Evolutionary conservation across 1,140 invertebrate species (phyloP).

Genomic region (Drosophila arizonae): DNA sequence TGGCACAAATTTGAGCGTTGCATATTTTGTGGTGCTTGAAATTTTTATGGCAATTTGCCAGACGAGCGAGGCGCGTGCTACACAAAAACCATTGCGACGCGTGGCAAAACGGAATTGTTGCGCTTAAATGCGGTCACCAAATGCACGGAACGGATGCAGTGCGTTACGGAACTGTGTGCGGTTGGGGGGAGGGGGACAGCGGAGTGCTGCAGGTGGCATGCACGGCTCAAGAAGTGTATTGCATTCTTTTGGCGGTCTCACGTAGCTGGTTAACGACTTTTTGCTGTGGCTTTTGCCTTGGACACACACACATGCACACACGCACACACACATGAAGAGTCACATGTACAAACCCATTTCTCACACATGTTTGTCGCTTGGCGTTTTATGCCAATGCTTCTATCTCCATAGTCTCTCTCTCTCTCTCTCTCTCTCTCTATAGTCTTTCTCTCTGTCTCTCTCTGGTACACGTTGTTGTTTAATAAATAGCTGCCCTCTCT

Average conservation of each 20-base stretch:
- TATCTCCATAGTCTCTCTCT: not conserved
- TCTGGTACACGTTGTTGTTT: constrained; percentile 45
- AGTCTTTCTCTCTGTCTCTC: not conserved
- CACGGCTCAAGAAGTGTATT: constrained; percentile 16
- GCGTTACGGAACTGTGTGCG: too few species aligned
- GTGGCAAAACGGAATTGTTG: constrained; percentile 48
- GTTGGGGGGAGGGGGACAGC: too few species aligned
- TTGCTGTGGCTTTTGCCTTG: constrained; percentile 60
- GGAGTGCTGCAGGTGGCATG: not conserved
- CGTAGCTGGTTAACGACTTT: constrained; percentile 26
- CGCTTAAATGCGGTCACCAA: constrained; percentile 48
- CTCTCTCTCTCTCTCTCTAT: not conserved
- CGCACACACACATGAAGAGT: constrained; percentile 43
- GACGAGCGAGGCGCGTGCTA: constrained; percentile 54
- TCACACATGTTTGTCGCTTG: constrained; percentile 56
- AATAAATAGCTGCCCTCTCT: constrained; percentile 56
- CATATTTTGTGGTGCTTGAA: constrained; percentile 77
- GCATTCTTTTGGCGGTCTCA: constrained; percentile 43
- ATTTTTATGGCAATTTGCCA: constrained; percentile 79
- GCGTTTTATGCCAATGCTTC: not conserved
- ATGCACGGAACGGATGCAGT: constrained; percentile 26
- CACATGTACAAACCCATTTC: constrained; percentile 44
- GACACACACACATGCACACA: constrained; percentile 66
- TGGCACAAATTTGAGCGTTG: constrained; percentile 64
- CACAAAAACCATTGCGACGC: constrained; percentile 38